Evolutionary conservation across 1,140 invertebrate genomes (phyloP).

Genomic region (Drosophila bipectinata): DNA sequence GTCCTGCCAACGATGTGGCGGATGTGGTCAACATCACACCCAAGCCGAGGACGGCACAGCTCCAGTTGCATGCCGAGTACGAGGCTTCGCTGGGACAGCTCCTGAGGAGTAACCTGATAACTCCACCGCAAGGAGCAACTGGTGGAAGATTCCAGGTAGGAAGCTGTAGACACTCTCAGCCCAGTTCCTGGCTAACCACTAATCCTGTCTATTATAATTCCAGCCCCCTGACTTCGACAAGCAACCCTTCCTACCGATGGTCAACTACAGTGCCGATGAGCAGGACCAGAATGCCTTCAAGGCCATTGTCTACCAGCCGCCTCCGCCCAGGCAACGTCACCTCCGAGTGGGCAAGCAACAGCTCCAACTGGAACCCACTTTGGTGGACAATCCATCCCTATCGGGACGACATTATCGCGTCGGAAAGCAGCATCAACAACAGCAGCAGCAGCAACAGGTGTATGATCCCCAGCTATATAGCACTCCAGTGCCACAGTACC

Average conservation of each 20-base stretch:
- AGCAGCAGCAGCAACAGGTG: slow-evolving; percentile 28
- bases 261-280: slow-evolving; percentile 87
- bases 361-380: slow-evolving; percentile 6
- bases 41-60: slow-evolving; percentile 75
- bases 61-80: slow-evolving; percentile 62
- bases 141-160: slow-evolving; percentile 28
- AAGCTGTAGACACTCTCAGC: neutral
- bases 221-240: slow-evolving; percentile 85
- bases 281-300: slow-evolving; percentile 85
- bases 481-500: slow-evolving; percentile 37
- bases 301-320: slow-evolving; percentile 82
- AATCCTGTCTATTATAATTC: slow-evolving; percentile 32
- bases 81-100: slow-evolving; percentile 60
- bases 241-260: slow-evolving; percentile 86
- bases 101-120: slow-evolving; percentile 52
- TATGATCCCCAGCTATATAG: slow-evolving; percentile 38
- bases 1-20: slow-evolving; percentile 61
- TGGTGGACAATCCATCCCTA: slow-evolving; percentile 23
- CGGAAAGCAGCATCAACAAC: slow-evolving; percentile 52
- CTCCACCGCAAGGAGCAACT: slow-evolving; percentile 35
- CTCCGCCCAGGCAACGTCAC: slow-evolving; percentile 38
- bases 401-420: slow-evolving; percentile 53
- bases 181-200: neutral
- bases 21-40: slow-evolving; percentile 79
- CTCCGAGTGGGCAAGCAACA: slow-evolving; percentile 62